phyloP scores from a whole-genome alignment of 2,113 vertebrate species.

The Osmerus eperlanus region DNA sequence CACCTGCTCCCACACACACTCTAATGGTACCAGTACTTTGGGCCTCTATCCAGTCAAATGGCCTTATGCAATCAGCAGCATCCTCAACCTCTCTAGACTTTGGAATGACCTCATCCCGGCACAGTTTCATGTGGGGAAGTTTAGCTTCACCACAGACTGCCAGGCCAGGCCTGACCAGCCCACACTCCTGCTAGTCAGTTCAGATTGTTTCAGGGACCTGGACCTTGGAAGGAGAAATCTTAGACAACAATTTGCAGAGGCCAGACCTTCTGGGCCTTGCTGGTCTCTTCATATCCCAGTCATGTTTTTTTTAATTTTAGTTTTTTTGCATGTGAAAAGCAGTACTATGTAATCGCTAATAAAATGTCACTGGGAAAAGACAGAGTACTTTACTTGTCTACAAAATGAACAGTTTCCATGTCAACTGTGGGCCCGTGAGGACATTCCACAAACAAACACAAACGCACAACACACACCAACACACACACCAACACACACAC shows the following conservation, averaged over 20 bases:
- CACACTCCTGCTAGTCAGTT: not conserved
- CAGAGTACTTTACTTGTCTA: not conserved
- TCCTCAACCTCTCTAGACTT: too few relatives aligned
- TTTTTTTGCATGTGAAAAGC: not conserved
- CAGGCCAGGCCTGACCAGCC: too few relatives aligned
- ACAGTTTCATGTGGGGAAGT: too few relatives aligned
- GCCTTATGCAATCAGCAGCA: not conserved
- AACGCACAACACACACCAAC: not conserved
- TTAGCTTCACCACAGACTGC: too few relatives aligned
- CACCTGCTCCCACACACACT: slow-evolving; percentile 4
- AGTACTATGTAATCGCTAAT: not conserved
- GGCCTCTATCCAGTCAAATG: not conserved
- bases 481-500: not conserved
- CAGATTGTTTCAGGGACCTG: slow-evolving; percentile 7
- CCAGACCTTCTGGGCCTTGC: too few relatives aligned
- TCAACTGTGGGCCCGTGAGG: not conserved
- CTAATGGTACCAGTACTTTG: not conserved
- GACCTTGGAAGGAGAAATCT: not conserved
- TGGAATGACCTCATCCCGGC: too few relatives aligned
- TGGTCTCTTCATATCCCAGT: too few relatives aligned
- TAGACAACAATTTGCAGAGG: too few relatives aligned
- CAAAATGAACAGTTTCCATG: not conserved
- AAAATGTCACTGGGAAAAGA: not conserved
- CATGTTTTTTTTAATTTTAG: not conserved
- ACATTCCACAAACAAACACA: not conserved